Evolutionary conservation across 2,888 invertebrate genomes (phyloP), one percentile per base, ranked within the genome.

Genomic region (Ectobius pallidus): DNA sequence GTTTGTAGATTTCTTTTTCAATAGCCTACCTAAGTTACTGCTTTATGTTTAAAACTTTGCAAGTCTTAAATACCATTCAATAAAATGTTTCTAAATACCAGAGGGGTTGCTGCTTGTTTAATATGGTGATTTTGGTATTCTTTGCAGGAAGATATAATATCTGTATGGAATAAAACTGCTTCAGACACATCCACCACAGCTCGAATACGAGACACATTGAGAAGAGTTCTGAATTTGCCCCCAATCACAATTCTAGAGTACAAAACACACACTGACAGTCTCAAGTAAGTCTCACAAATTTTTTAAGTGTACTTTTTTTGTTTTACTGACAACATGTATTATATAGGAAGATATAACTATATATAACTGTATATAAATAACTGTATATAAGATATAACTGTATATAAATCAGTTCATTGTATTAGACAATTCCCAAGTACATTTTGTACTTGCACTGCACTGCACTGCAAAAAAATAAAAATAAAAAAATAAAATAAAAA

Each of bases 81-180:
- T n/a, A n/a, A n/a, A n/a, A n/a, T n/a, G n/a, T n/a, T n/a, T n/a
- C n/a, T n/a, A n/a, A n/a, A n/a, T n/a, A n/a, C n/a, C n/a, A n/a
- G n/a, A n/a, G n/a, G n/a, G n/a, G n/a, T n/a, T n/a, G n/a, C n/a
- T n/a, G n/a, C n/a, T n/a, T n/a, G n/a, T n/a, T n/a, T n/a, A n/a
- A n/a, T n/a, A n/a, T n/a, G n/a, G n/a, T n/a, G n/a, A n/a, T n/a
- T n/a, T n/a, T n/a, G n/a, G n/a, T 55, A 30, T 25, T 58, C 27
- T 20, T 69, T 78, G 0, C 81, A 96, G 94, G 98, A 98, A 85
- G 98, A 97, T 82, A 93, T 96, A 82, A 89, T 99, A 80, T 96
- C 97, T 77, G 91, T 99, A 80, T 99, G 99, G 98, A 98, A 98
- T 85, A 91, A 94, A 83, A 97, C 95, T 78, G 96, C 98, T 70